Evolutionary conservation across 2,113 vertebrate species (phyloP), one percentile per base, ranked within the genome.

Genomic region (Dermatemys mawii): DNA sequence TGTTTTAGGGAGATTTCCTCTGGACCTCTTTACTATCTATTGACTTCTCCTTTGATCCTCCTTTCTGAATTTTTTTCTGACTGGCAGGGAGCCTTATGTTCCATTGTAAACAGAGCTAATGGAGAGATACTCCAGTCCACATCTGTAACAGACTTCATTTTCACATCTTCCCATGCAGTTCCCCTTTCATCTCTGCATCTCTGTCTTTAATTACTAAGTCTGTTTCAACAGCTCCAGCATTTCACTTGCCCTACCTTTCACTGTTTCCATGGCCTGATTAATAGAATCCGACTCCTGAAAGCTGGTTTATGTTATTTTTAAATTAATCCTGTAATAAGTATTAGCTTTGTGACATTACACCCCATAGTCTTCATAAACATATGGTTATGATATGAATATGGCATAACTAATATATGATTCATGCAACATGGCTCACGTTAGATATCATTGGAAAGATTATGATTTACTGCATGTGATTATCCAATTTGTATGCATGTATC

Each of bases 131-230:
- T 53, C 86, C 73, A 93, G 22, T 87, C 89, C 91, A 92, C 87
- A 89, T 92, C 70, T 90, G 86, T 84, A 94, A 95, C 90, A 70
- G 93, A 89, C 88, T 93, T 79, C 81, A 94, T 94, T 96, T 78
- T 89, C 84, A 76, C 76, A 81, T 90, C 89, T 95, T 89, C 78
- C 60, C 84, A 93, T 46, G 78, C 44, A 91, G 86, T 60, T 95
- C 90, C 88, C 90, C 87, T 96, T 93, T 94, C 90, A 94, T 95
- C 78, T 94, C 91, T 79, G 50, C 38, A 83, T 92, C 94, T 96
- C 93, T 90, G 86, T 81, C 55, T 92, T 94, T 95, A 95, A 95
- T 92, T 22, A 89, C 85, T 70, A 85, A 87, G 87, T 96, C 91
- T 93, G 41, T 73, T 93, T 87, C 44, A 76, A 41, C 86, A 81